Base-by-base conservation (phyloP, 2,888 invertebrate species). In the Drosophila demipolita region DNA sequence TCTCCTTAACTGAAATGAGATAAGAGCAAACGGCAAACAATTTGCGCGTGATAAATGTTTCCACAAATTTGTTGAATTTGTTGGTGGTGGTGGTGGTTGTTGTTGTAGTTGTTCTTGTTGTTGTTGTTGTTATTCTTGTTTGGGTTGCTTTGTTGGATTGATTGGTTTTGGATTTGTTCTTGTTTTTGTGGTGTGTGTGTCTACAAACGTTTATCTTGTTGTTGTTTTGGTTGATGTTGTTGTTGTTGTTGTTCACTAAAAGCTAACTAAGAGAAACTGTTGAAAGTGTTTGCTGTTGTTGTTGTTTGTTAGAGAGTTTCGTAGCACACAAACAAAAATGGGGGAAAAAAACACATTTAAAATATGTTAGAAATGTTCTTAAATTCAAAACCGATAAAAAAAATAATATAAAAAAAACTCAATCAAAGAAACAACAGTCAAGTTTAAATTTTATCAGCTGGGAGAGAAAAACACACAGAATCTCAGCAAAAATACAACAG, bases 1-100 rank as follows among this genome's bases (percentile, higher is more conserved):
- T 91, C 90, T 93, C 93, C 91, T 93, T 93, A 86, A 93, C 93
- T 93, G 92, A 85, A 93, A 93, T 89, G 89, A 92, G 87, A 93
- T 83, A 92, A 89, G 87, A 88, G 82, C 89, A 86, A 84, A 86
- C 78, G 80, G 86, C 89, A 87, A 87, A 83, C 82, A 90, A 80
- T 80, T 82, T 86, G 89, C 85, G 85, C 85, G 85, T 86, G 89
- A 86, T 86, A 86, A 90, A 90, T 82, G 82, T 81, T 79, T 89
- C 87, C 86, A 87, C 82, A 79, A 84, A 85, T 89, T 84, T 87
- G 71, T 80, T 76, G 82, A 79, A 83, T 86, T 81, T 75, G 76
- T 85, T 67, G 65, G 52, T 73, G 73, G 62, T 50, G 29, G 62
- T 73, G 42, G 33, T 62, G 6, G 42, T 4, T 0, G 40, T 63